phyloP scores from a whole-genome alignment of 2,888 invertebrate species.

The Scrobipalpa costella region DNA sequence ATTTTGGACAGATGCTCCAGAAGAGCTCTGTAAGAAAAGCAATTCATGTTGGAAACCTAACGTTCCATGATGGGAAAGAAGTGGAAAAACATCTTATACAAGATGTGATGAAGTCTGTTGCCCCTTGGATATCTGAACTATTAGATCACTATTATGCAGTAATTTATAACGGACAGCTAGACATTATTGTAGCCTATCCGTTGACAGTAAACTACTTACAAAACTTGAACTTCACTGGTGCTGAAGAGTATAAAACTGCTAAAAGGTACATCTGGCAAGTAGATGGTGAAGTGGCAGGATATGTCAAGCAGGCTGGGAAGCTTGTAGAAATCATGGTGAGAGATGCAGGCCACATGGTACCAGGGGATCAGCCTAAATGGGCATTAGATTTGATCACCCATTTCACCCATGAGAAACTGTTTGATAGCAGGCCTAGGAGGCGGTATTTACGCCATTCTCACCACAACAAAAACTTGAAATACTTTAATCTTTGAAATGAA shows the following conservation, averaged over 20 bases:
- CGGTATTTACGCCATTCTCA: background rate
- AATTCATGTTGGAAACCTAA: constrained; percentile 91
- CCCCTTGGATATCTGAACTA: constrained; percentile 85
- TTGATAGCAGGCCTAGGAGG: background rate
- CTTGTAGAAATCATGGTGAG: constrained; percentile 88
- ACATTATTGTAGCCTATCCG: constrained; percentile 95
- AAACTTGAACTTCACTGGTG: constrained; percentile 85
- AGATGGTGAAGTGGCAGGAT: constrained; percentile 86
- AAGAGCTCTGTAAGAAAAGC: constrained; percentile 83
- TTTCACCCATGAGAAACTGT: constrained; percentile 82
- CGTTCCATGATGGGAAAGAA: constrained; percentile 83
- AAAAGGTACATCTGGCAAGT: constrained; percentile 86
- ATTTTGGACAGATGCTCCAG: constrained; percentile 84
- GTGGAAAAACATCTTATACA: constrained; percentile 87
- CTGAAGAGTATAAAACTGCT: constrained; percentile 84
- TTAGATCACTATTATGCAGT: constrained; percentile 86
- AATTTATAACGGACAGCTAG: constrained; percentile 94
- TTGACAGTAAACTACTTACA: constrained; percentile 89
- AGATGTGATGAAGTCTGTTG: constrained; percentile 92
- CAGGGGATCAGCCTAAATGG: constrained; percentile 89
- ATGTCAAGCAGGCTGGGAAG: constrained; percentile 86
- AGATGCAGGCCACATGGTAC: constrained; percentile 92
- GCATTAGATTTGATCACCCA: constrained; percentile 86
- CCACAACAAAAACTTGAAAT: background rate
- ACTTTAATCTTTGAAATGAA: background rate